Percentiles rank a stretch among this genome's conserved stretches.
Conservation (phyloP, 2,797 vertebrate genomes). For the Channallabes apus region DNA sequence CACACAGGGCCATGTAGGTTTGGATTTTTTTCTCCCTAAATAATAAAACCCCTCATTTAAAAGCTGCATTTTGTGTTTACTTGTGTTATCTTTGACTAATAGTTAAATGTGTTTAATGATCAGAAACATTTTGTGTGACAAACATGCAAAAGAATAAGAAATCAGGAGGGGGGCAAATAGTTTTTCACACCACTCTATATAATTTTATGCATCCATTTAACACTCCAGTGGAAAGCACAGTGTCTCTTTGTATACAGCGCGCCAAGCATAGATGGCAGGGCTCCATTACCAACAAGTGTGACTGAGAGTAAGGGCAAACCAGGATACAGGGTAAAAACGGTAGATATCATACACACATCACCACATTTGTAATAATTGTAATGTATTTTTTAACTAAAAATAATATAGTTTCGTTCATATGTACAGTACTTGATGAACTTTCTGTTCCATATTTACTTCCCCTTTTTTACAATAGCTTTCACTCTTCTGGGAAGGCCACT, state of each 20-base stretch:
- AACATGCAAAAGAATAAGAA: too few species aligned
- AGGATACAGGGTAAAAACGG: constrained; percentile 12
- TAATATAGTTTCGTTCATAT: not conserved
- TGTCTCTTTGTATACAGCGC: not conserved
- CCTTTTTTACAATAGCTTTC: not conserved
- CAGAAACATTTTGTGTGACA: too few species aligned
- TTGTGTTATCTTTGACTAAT: too few species aligned
- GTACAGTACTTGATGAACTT: not conserved
- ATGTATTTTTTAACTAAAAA: too few species aligned
- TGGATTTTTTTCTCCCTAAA: too few species aligned
- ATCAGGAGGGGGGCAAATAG: too few species aligned
- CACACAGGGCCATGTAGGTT: too few species aligned
- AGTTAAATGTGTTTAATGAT: too few species aligned
- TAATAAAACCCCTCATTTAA: too few species aligned
- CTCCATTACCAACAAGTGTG: constrained; percentile 8
- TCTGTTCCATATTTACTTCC: not conserved
- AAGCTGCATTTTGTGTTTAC: too few species aligned
- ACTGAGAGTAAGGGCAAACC: not conserved
- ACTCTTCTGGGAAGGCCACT: not conserved
- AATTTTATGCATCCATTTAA: constrained; percentile 48
- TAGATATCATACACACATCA: not conserved
- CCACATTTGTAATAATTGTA: not conserved
- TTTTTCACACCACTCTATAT: too few species aligned
- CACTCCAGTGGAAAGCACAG: not conserved
- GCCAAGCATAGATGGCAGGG: not conserved